These are phyloP conservation scores for Pandion haliaetus DNA, from an alignment of 2,113 vertebrate species.

Conservation along the genomic window DNA sequence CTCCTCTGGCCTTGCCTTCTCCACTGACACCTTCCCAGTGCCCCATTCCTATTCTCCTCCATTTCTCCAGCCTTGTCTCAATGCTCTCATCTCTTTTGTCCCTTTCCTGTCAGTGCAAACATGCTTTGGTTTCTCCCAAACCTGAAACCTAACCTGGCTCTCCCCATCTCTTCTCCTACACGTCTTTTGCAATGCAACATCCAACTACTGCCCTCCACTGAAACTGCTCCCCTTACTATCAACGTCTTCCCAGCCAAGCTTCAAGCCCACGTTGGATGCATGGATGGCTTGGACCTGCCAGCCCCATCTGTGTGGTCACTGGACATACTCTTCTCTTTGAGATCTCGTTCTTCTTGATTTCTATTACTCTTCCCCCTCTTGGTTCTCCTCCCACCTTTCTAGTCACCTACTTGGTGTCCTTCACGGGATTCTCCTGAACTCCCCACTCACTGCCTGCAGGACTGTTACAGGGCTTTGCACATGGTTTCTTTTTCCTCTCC, in stretches of 20 bases:
- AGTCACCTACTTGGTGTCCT: background rate
- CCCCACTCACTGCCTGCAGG: background rate
- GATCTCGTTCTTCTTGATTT: background rate
- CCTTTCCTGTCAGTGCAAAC: background rate
- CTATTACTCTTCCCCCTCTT: background rate
- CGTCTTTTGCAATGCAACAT: background rate
- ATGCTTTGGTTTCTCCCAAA: background rate
- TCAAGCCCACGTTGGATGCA: background rate
- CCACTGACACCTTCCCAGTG: background rate
- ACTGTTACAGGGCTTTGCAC: background rate
- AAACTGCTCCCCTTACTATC: background rate
- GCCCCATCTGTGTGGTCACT: background rate
- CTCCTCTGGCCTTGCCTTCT: background rate
- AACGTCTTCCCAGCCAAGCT: background rate
- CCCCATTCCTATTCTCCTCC: background rate
- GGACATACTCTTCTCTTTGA: background rate
- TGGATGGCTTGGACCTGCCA: background rate
- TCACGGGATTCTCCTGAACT: background rate
- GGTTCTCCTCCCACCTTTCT: background rate
- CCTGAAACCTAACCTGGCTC: background rate
- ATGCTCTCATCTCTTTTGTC: background rate
- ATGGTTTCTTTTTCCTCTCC: background rate
- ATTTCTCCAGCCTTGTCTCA: background rate
- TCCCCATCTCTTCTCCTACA: background rate
- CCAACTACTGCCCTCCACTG: background rate